A percentile compares a stretch with the other conserved stretches of the same genome.
These are phyloP conservation scores for Polyommatus iphigenia DNA, from an alignment of 2,888 invertebrate species.

Conservation along the genomic window DNA sequence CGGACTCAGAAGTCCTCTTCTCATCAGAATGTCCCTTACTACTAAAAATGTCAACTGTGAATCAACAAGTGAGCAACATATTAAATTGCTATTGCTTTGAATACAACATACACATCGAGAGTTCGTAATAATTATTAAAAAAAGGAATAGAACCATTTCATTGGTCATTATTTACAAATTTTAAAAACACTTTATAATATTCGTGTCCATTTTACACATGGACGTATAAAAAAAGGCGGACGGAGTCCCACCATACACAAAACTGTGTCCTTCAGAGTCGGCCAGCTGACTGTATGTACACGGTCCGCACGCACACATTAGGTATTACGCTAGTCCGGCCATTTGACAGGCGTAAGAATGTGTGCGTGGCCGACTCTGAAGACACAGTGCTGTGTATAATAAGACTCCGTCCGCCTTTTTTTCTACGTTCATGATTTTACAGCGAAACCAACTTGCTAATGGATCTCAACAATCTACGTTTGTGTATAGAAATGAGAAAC, in stretches of 20 bases:
- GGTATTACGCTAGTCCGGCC: too few species aligned
- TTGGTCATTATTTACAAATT: neutral
- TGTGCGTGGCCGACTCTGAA: too few species aligned
- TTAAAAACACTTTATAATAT: neutral
- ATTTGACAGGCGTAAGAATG: too few species aligned
- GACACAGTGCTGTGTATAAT: too few species aligned
- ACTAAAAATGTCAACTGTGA: conserved; percentile 3
- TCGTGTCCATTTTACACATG: neutral
- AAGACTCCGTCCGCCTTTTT: too few species aligned
- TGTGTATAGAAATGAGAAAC: neutral
- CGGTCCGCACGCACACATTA: too few species aligned
- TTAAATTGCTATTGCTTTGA: neutral
- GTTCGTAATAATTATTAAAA: neutral
- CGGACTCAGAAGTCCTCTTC: neutral
- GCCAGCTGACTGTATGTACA: too few species aligned
- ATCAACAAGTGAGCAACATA: neutral
- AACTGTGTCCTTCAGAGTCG: too few species aligned
- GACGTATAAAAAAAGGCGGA: too few species aligned
- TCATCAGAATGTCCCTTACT: conserved; percentile 1
- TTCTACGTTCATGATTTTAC: too few species aligned
- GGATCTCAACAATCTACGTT: neutral
- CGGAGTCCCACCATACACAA: too few species aligned
- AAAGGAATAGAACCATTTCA: neutral
- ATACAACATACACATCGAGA: neutral
- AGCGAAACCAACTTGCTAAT: neutral